A percentile compares a stretch with the other conserved stretches of the same genome.
phyloP scores from a whole-genome alignment of 2,113 vertebrate species.

The Ochotona curzoniae region DNA sequence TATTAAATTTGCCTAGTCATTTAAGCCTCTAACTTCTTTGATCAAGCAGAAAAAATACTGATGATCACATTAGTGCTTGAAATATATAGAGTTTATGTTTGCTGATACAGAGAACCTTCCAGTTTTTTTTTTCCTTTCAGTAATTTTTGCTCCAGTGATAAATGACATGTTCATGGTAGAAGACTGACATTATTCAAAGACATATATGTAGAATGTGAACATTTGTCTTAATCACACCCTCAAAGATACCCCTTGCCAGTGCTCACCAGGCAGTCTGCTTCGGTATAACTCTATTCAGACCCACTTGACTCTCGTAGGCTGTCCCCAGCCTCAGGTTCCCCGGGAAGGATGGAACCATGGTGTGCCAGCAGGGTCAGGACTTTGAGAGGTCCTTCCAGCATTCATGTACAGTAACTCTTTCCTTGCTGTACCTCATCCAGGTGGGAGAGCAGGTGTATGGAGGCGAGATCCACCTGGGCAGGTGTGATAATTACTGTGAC shows the following conservation, averaged over 20 bases:
- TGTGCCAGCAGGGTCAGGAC: background rate
- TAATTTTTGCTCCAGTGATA: slow-evolving; percentile 9
- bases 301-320: background rate
- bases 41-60: slow-evolving; percentile 4
- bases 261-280: background rate
- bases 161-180: background rate
- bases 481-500: background rate
- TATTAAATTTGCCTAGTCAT: background rate
- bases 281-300: background rate
- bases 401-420: background rate
- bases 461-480: background rate
- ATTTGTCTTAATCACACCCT: background rate
- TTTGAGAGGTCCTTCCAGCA: background rate
- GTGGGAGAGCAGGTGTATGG: background rate
- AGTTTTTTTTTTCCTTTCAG: slow-evolving; percentile 18
- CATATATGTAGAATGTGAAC: background rate
- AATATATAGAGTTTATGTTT: slow-evolving; percentile 13
- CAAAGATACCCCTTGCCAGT: background rate
- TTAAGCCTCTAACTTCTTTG: slow-evolving; percentile 12
- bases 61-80: slow-evolving; percentile 23
- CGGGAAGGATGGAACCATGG: background rate
- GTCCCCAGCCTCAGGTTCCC: background rate
- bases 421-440: background rate
- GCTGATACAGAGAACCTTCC: background rate
- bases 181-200: slow-evolving; percentile 14